Conservation (phyloP, 2,797 vertebrate genomes). For the Trachops cirrhosus region DNA sequence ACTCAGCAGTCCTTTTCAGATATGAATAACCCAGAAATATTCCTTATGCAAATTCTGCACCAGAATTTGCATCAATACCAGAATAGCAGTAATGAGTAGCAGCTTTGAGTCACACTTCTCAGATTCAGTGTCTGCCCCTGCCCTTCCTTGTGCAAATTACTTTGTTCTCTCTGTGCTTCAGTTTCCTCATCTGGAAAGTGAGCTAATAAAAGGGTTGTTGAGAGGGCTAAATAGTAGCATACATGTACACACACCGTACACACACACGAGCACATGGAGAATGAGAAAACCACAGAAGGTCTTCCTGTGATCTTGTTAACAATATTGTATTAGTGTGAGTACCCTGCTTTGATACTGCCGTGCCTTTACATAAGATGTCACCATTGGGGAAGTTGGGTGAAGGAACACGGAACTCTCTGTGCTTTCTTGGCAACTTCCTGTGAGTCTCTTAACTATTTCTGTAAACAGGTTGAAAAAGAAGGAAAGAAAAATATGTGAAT, state of each 20-base stretch:
- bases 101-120: neutral
- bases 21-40: neutral
- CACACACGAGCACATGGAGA: neutral
- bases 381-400: fast-evolving
- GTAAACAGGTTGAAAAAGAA: neutral
- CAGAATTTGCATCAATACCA: neutral
- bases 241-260: fast-evolving
- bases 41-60: fast-evolving
- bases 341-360: fast-evolving
- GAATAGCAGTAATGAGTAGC: neutral
- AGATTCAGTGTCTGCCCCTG: fast-evolving
- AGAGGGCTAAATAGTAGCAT: neutral
- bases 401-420: neutral
- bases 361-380: fast-evolving
- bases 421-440: neutral
- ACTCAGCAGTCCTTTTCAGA: neutral
- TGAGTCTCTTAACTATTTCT: neutral
- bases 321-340: fast-evolving
- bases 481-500: neutral
- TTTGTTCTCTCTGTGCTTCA: neutral
- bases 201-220: neutral
- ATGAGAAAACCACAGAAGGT: neutral
- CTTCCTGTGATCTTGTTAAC: neutral
- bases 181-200: neutral
- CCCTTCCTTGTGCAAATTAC: neutral